Conservation (phyloP, 1,140 invertebrate genomes). For the Drosophila teissieri region DNA sequence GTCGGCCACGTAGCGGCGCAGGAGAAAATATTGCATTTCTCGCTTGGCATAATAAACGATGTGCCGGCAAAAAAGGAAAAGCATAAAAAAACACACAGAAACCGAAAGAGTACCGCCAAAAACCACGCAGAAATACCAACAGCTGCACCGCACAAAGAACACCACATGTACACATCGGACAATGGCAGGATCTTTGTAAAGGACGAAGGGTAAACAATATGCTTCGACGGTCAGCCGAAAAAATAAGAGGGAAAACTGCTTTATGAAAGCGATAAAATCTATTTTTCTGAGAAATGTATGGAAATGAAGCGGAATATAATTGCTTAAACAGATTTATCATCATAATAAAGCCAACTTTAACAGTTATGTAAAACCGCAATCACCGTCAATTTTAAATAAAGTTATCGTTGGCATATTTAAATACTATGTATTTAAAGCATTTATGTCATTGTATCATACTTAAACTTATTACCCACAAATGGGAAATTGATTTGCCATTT, state of each 20-base stretch:
- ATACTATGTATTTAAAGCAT: too few species aligned
- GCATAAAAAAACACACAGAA: slow-evolving; percentile 11
- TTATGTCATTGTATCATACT: too few species aligned
- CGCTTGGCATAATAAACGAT: slow-evolving; percentile 81
- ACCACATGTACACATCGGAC: slow-evolving; percentile 16
- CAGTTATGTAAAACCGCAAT: background rate
- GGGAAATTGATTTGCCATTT: slow-evolving; percentile 9
- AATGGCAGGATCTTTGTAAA: slow-evolving; percentile 30
- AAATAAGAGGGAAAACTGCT: slow-evolving; percentile 10
- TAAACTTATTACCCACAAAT: background rate
- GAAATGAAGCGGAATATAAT: background rate
- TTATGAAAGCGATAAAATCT: slow-evolving; percentile 8
- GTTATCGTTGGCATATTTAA: too few species aligned
- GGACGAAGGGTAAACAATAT: slow-evolving; percentile 28
- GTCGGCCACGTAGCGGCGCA: slow-evolving; percentile 80
- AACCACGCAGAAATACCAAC: slow-evolving; percentile 62
- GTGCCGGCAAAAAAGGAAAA: slow-evolving; percentile 46
- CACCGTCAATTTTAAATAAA: background rate
- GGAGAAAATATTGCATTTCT: slow-evolving; percentile 82
- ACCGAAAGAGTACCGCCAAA: slow-evolving; percentile 40
- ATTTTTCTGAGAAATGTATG: background rate
- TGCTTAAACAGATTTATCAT: background rate
- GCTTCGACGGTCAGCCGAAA: slow-evolving; percentile 9
- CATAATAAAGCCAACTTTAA: background rate
- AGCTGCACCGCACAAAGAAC: slow-evolving; percentile 54